These are phyloP conservation scores for Pyxicephalus adspersus DNA, from an alignment of 2,113 vertebrate genomes.

Conservation along the genomic window DNA sequence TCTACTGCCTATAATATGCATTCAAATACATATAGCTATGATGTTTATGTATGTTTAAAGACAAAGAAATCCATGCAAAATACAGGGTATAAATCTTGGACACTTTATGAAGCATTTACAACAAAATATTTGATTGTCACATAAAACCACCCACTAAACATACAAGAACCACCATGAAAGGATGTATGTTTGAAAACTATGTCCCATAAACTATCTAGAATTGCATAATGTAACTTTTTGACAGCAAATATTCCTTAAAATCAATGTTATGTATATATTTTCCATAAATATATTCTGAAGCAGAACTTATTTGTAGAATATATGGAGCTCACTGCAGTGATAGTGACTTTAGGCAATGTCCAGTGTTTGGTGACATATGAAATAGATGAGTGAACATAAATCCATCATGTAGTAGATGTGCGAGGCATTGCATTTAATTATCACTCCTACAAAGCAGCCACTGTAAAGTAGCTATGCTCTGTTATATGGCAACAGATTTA, in stretches of 20 bases:
- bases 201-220: not conserved
- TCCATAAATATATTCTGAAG: slow-evolving; percentile 19
- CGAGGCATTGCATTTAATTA: slow-evolving; percentile 37
- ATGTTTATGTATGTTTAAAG: too few species aligned
- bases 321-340: not conserved
- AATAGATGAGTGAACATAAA: slow-evolving; percentile 17
- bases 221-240: slow-evolving; percentile 11
- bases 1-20: not conserved
- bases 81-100: not conserved
- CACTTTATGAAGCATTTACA: not conserved
- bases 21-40: not conserved
- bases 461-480: slow-evolving; percentile 4
- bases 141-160: slow-evolving; percentile 3
- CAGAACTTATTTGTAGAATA: slow-evolving; percentile 30
- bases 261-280: not conserved
- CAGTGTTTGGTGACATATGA: slow-evolving; percentile 6
- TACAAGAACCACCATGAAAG: slow-evolving; percentile 22
- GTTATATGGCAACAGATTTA: not conserved
- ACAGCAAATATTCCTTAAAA: not conserved
- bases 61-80: not conserved
- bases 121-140: not conserved
- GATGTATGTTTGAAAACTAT: slow-evolving; percentile 19
- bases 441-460: slow-evolving; percentile 13
- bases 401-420: slow-evolving; percentile 9
- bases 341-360: not conserved